Evolutionary conservation across 2,888 invertebrate genomes (phyloP).

Genomic region (Osmoderma eremita): DNA sequence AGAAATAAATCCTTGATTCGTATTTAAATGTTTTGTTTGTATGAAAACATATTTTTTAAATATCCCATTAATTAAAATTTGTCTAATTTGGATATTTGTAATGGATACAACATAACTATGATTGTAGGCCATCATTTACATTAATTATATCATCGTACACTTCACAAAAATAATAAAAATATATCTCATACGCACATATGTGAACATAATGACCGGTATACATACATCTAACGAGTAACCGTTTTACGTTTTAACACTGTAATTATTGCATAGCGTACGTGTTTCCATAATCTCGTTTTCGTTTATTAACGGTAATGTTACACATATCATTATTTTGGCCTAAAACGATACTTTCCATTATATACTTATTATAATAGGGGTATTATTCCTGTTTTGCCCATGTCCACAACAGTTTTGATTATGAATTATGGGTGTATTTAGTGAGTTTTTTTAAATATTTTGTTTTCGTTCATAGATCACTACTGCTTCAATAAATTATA

Average conservation of each 20-base stretch:
- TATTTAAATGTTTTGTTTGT: too few species aligned
- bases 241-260: constrained; percentile 46
- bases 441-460: neutral
- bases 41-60: too few species aligned
- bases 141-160: constrained; percentile 23
- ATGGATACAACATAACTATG: too few species aligned
- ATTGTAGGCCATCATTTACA: neutral
- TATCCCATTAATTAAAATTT: too few species aligned
- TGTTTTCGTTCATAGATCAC: constrained; percentile 9
- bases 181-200: constrained; percentile 18
- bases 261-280: constrained; percentile 51
- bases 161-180: constrained; percentile 32
- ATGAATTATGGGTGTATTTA: neutral
- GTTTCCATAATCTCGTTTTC: constrained; percentile 18
- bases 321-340: constrained; percentile 47
- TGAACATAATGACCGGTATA: constrained; percentile 34
- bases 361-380: neutral
- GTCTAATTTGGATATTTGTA: too few species aligned
- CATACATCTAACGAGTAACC: constrained; percentile 31
- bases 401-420: neutral
- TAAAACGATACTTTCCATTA: constrained; percentile 19
- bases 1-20: too few species aligned
- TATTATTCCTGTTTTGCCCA: neutral
- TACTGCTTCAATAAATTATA: constrained; percentile 1
- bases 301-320: constrained; percentile 48